A percentile compares a stretch with the other conserved stretches of the same genome.
phyloP scores from a whole-genome alignment of 2,888 invertebrate species.

The Himalopsyche japonica region DNA sequence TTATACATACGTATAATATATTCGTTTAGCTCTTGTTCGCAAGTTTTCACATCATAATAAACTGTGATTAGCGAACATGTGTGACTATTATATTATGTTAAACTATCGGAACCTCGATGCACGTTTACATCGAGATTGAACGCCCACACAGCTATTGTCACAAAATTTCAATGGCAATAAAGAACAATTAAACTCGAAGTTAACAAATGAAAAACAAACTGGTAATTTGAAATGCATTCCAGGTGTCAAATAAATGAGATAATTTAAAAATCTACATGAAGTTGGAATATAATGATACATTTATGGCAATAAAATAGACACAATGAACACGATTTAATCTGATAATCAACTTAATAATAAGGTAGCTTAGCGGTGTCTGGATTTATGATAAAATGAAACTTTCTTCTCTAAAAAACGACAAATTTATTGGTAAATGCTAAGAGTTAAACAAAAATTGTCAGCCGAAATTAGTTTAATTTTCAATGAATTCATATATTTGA shows the following conservation, averaged over 20 bases:
- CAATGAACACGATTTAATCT: no score
- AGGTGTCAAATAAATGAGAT: neutral
- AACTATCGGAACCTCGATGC: neutral
- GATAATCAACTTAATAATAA: no score
- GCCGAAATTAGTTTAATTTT: no score
- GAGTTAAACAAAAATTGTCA: no score
- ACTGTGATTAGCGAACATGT: neutral
- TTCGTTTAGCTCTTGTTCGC: neutral
- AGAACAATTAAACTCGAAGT: neutral
- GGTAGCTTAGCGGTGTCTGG: no score
- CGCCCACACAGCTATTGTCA: slow-evolving; percentile 8
- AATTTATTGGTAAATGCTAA: no score
- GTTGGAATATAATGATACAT: no score
- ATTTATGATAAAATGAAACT: no score
- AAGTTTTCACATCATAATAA: neutral
- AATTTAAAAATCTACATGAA: neutral
- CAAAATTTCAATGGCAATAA: neutral
- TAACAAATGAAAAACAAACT: neutral
- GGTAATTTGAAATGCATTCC: neutral
- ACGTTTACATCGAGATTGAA: neutral
- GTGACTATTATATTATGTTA: neutral
- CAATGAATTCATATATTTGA: no score
- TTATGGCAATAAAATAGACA: no score
- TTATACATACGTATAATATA: no score
- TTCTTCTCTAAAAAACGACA: no score